These are phyloP conservation scores for Camelus dromedarius DNA, from an alignment of 2,113 vertebrate genomes.

Conservation along the genomic window DNA sequence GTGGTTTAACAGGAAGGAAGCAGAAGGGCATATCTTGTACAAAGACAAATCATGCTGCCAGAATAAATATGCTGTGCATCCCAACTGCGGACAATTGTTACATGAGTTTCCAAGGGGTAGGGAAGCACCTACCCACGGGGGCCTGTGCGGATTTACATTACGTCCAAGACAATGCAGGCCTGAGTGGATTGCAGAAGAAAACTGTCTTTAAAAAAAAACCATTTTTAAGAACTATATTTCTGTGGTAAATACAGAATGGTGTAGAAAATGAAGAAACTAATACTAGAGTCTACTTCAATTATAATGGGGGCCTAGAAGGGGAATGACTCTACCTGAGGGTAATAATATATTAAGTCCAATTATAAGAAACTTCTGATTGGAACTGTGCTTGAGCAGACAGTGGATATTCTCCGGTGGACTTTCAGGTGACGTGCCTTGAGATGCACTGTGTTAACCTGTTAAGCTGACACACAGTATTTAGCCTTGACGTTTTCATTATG, in stretches of 20 bases:
- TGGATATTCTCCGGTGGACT: background rate
- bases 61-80: background rate
- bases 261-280: background rate
- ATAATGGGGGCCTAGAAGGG: background rate
- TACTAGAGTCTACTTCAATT: background rate
- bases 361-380: background rate
- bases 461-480: background rate
- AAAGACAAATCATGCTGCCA: background rate
- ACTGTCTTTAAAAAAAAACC: background rate
- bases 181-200: background rate
- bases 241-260: background rate
- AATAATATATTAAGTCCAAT: background rate
- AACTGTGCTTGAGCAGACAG: background rate
- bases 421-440: background rate
- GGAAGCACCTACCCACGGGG: background rate
- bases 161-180: background rate
- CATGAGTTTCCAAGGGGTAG: background rate
- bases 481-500: background rate
- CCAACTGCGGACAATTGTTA: background rate
- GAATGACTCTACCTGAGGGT: background rate
- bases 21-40: background rate
- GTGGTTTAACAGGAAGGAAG: background rate
- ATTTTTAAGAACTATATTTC: background rate
- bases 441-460: background rate
- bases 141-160: background rate